Conservation (phyloP, 2,113 vertebrate species). For the Peromyscus polionotus region DNA sequence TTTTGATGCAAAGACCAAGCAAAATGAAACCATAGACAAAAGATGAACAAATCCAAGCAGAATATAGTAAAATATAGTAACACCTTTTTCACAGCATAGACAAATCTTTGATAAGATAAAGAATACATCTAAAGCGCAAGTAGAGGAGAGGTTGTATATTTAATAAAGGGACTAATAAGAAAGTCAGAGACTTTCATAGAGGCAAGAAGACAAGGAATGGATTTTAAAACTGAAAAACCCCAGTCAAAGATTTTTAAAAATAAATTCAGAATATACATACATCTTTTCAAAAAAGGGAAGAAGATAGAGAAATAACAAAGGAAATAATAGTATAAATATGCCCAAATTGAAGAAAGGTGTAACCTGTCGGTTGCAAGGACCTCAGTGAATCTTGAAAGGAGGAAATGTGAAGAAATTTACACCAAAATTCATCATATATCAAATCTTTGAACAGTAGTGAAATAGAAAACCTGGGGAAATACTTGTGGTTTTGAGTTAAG, state of each 20-base stretch:
- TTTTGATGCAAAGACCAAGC: background rate
- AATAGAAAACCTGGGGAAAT: background rate
- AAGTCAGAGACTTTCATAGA: background rate
- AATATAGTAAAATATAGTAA: background rate
- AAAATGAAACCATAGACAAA: background rate
- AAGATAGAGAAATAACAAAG: background rate
- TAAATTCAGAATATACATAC: background rate
- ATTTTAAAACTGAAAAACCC: background rate
- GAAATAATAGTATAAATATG: background rate
- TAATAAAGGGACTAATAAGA: background rate
- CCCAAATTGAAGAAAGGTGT: background rate
- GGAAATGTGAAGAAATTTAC: background rate
- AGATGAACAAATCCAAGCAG: background rate
- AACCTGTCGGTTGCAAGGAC: background rate
- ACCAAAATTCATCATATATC: background rate
- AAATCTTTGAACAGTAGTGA: background rate
- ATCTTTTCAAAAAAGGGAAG: background rate
- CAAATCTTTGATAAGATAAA: background rate
- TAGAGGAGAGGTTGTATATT: background rate
- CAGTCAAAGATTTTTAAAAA: background rate
- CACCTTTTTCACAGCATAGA: background rate
- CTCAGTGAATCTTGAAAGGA: background rate
- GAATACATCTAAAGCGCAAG: background rate
- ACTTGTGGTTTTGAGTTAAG: background rate
- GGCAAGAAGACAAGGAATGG: background rate